Evolutionary conservation across 2,113 vertebrate genomes (phyloP).

Genomic region (Rhinolophus ferrumequinum): DNA sequence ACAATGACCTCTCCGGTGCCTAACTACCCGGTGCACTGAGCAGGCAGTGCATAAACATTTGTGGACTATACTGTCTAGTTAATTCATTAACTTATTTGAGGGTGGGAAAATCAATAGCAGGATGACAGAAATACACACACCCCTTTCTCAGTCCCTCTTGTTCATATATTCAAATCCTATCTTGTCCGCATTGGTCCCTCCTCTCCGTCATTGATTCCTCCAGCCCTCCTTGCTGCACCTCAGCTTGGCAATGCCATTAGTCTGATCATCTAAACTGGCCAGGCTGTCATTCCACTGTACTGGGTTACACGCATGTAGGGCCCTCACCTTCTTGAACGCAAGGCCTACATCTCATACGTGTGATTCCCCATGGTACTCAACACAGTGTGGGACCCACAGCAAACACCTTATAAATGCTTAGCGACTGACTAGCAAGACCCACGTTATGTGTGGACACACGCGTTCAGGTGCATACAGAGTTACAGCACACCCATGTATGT

Average conservation of each 20-base stretch:
- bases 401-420: not conserved
- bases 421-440: not conserved
- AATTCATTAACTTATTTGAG: not conserved
- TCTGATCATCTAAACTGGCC: not conserved
- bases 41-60: accelerated
- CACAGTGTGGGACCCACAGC: not conserved
- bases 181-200: not conserved
- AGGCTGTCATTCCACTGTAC: not conserved
- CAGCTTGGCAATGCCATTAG: not conserved
- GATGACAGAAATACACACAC: not conserved
- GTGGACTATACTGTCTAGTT: not conserved
- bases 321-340: not conserved
- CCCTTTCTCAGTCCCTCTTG: not conserved
- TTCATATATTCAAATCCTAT: not conserved
- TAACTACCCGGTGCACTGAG: not conserved
- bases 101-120: not conserved
- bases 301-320: not conserved
- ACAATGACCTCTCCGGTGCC: not conserved
- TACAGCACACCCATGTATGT: not conserved
- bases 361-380: not conserved
- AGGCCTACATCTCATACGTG: not conserved
- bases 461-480: not conserved
- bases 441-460: not conserved
- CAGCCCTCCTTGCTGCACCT: too few relatives aligned
- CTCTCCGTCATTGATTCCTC: not conserved